phyloP scores from a whole-genome alignment of 2,888 invertebrate species.

The Uropetala carovei region DNA sequence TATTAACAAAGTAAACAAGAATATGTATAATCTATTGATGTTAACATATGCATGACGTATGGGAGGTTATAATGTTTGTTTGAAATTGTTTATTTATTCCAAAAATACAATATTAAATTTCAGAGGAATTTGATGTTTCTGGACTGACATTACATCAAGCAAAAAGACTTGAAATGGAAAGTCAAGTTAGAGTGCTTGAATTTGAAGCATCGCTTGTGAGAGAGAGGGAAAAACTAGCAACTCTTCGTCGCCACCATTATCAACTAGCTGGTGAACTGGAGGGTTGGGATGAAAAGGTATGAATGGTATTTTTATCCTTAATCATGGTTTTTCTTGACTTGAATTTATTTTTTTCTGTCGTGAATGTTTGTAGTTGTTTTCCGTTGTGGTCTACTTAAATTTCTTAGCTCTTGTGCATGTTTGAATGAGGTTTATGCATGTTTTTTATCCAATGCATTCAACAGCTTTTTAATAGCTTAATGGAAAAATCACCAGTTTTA shows the following conservation, averaged over 20 bases:
- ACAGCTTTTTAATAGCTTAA: constrained; percentile 43
- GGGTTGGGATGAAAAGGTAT: constrained; percentile 72
- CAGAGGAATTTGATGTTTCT: constrained; percentile 93
- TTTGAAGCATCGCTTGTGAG: constrained; percentile 93
- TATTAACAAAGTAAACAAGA: too few relatives aligned
- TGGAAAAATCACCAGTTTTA: constrained; percentile 41
- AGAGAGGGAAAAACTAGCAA: constrained; percentile 90
- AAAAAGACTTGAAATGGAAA: constrained; percentile 97
- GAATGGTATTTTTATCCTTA: too few relatives aligned
- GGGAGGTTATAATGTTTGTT: too few relatives aligned
- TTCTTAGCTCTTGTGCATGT: constrained; percentile 1
- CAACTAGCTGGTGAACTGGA: constrained; percentile 84
- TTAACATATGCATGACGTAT: too few relatives aligned
- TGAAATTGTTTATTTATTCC: not conserved
- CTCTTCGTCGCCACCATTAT: constrained; percentile 94
- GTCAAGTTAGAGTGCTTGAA: constrained; percentile 95
- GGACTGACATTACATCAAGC: constrained; percentile 94
- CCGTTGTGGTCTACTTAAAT: not conserved
- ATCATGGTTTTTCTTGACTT: not conserved
- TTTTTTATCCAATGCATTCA: constrained; percentile 52
- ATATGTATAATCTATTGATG: too few relatives aligned
- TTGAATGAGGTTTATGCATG: constrained; percentile 37
- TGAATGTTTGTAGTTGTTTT: not conserved
- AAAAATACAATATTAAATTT: constrained; percentile 66
- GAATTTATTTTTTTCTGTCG: not conserved